Evolutionary conservation across 1,140 invertebrate genomes (phyloP).

Genomic region (Drosophila sechellia): DNA sequence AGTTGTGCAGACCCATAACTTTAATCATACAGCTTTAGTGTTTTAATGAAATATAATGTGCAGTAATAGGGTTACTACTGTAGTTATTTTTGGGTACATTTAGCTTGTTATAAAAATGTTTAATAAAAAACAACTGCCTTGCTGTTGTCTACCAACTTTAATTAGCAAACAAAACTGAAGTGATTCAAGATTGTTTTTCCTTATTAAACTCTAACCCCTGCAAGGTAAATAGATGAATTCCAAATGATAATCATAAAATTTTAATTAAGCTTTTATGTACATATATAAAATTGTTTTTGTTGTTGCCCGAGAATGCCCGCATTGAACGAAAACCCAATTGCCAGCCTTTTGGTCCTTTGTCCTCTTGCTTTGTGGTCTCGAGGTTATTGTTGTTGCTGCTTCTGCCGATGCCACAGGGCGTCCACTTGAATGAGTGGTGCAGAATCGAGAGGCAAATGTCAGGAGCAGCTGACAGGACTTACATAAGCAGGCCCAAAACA

Average conservation of each 20-base stretch:
- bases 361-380: constrained; percentile 11
- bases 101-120: too few species aligned
- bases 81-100: too few species aligned
- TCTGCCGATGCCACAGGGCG: constrained; percentile 6
- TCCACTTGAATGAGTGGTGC: constrained; percentile 37
- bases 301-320: constrained; percentile 20
- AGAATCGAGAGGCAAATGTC: constrained; percentile 44
- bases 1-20: not conserved
- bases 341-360: constrained; percentile 29
- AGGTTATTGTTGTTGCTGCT: constrained; percentile 15
- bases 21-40: not conserved
- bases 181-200: constrained; percentile 13
- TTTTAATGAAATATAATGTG: not conserved
- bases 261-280: constrained; percentile 65
- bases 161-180: constrained; percentile 23
- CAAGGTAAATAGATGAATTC: constrained; percentile 49
- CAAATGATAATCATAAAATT: constrained; percentile 67
- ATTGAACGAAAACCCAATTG: constrained; percentile 25
- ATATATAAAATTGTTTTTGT: constrained; percentile 14
- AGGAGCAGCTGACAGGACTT: constrained; percentile 46
- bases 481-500: constrained; percentile 11
- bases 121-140: not conserved
- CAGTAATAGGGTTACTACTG: too few species aligned
- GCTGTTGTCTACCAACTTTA: constrained; percentile 4
- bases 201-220: constrained; percentile 23